A percentile compares a stretch with the other conserved stretches of the same genome.
phyloP scores from a whole-genome alignment of 2,113 vertebrate species.

The Enhydra lutris region DNA sequence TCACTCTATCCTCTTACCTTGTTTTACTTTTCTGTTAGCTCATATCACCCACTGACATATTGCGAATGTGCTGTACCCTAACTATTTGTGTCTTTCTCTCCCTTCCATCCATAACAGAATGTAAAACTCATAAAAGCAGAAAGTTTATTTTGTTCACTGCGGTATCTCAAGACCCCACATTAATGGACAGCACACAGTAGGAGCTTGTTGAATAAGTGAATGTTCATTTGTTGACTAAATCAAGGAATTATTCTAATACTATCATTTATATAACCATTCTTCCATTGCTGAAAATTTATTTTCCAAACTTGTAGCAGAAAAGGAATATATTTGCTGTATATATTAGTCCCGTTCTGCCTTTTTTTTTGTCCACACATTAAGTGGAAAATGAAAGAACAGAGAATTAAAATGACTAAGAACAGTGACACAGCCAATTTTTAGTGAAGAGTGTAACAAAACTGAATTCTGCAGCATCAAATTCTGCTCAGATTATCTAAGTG shows the following conservation, averaged over 20 bases:
- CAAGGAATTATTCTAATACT: not conserved
- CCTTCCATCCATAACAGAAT: not conserved
- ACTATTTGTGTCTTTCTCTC: not conserved
- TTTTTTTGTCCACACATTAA: not conserved
- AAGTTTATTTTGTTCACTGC: not conserved
- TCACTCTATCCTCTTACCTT: not conserved
- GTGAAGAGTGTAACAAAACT: not conserved
- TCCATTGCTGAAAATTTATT: not conserved
- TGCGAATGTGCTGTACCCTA: not conserved
- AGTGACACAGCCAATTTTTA: not conserved
- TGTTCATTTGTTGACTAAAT: not conserved
- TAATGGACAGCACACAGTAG: too few relatives aligned
- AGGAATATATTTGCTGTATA: not conserved
- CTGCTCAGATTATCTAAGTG: not conserved
- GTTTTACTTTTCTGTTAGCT: not conserved
- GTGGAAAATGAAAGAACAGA: not conserved
- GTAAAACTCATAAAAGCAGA: not conserved
- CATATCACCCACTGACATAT: not conserved
- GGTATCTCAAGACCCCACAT: not conserved
- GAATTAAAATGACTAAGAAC: not conserved
- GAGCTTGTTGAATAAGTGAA: not conserved
- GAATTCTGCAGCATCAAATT: not conserved
- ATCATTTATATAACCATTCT: not conserved
- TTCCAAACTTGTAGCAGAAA: not conserved
- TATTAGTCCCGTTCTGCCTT: not conserved